Evolutionary conservation across 2,113 vertebrate genomes (phyloP), one percentile per base, ranked within the genome.

Genomic region (Amia ocellicauda): DNA sequence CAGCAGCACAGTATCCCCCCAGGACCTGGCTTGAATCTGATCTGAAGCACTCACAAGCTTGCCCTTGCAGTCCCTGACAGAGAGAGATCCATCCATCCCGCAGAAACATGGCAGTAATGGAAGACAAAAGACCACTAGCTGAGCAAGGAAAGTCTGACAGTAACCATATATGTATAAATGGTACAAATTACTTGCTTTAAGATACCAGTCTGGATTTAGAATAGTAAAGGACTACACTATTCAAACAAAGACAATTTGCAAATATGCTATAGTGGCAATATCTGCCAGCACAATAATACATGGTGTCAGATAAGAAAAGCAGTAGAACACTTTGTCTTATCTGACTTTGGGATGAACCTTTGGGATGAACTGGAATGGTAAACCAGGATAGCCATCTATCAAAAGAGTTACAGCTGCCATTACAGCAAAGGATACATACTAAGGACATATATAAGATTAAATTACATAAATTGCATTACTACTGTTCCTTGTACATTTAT

Each of bases 41-140:
- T 7, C 2, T 13, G 16, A 8, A 13, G 22, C 23, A 23, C 61
- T 27, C 42, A 19, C 7, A 3, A 26, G 43, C 11, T 17, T 22
- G 62, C 24, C 36, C 52, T 23, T 19, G 61, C n/a, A 22, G 36
- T 3, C 22, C 3, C 24, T 20, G 26, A 57, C 62, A 64, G 62
- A 27, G 2, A 58, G n/a, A 58, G 56, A 11, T 11, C 29, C 7
- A 23, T 41, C 13, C 22, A 29, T 58, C 56, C 22, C 31, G 19
- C 19, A 14, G 31, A 40, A 20, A 58, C 19, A 41, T 41, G n/a
- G 40, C 9, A 41, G 28, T 29, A 28, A n/a, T 17, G 29, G 16
- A 29, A 36, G 31, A 36, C 31, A 17, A 56, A 56, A 56, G 53
- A 56, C 14, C 51, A 26, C 27, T 19, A 23, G 27, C 54, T 40